Conservation (phyloP, 2,797 vertebrate species). For the Cygnus olor region DNA sequence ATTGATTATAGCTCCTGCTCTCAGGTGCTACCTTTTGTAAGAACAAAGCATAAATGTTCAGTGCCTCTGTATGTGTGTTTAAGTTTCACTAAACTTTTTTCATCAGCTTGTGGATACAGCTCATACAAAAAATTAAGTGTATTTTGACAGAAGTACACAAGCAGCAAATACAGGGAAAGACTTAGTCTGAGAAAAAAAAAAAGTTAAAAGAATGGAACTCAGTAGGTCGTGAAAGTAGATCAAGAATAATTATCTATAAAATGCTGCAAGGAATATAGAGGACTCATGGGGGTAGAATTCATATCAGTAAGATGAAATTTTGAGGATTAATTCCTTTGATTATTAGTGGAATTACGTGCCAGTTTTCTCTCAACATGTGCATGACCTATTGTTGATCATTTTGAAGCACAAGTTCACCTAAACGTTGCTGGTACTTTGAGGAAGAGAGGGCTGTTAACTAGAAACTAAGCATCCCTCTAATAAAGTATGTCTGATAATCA, state of each 20-base stretch:
- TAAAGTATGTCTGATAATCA: neutral
- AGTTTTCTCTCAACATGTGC: constrained; percentile 18
- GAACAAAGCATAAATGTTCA: neutral
- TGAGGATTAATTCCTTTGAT: neutral
- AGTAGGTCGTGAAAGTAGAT: constrained; percentile 18
- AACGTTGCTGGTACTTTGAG: neutral
- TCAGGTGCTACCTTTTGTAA: neutral
- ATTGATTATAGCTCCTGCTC: neutral
- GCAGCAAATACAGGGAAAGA: neutral
- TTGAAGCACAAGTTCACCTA: neutral
- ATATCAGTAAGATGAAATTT: constrained; percentile 1
- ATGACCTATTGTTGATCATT: neutral
- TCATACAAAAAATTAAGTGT: neutral
- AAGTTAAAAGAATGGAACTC: neutral
- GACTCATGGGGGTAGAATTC: neutral
- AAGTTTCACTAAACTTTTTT: neutral
- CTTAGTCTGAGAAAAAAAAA: neutral
- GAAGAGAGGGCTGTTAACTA: neutral
- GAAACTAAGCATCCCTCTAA: neutral
- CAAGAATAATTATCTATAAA: constrained; percentile 38
- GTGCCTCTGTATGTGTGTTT: neutral
- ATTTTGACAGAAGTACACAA: neutral
- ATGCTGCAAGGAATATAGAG: neutral
- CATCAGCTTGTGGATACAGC: neutral
- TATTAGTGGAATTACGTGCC: neutral